A percentile compares a stretch with the other conserved stretches of the same genome.
Conservation (phyloP, 2,888 invertebrate genomes). For the Hartigia nigra region DNA sequence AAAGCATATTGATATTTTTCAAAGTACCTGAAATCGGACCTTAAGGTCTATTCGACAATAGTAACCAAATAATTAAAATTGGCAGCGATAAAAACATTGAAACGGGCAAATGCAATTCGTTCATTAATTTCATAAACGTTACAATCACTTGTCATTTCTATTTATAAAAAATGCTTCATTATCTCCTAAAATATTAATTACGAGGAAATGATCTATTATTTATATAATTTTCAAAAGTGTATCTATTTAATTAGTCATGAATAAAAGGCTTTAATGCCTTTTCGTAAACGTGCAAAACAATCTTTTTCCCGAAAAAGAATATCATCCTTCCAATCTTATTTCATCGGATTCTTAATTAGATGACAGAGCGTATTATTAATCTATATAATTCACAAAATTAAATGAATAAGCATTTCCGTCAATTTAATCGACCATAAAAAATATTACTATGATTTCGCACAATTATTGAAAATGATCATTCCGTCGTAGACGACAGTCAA, state of each 20-base stretch:
- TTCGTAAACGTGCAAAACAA: neutral
- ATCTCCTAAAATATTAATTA: neutral
- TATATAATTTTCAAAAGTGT: neutral
- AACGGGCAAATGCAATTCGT: neutral
- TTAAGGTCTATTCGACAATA: neutral
- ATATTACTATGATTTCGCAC: neutral
- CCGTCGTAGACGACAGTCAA: neutral
- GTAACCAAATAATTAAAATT: neutral
- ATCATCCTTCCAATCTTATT: neutral
- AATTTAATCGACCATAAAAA: neutral
- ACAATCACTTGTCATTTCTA: neutral
- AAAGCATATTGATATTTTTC: neutral
- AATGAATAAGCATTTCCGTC: neutral
- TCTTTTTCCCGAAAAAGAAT: neutral
- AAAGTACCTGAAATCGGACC: constrained; percentile 48
- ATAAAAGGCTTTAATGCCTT: neutral
- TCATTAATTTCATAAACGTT: neutral
- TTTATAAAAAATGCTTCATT: neutral
- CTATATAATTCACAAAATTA: neutral
- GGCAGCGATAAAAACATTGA: neutral
- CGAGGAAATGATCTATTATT: neutral
- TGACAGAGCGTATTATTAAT: neutral
- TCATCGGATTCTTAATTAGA: neutral
- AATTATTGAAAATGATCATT: neutral
- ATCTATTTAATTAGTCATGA: neutral